These are phyloP conservation scores for Astur gentilis DNA, from an alignment of 2,113 vertebrate species.

Conservation along the genomic window DNA sequence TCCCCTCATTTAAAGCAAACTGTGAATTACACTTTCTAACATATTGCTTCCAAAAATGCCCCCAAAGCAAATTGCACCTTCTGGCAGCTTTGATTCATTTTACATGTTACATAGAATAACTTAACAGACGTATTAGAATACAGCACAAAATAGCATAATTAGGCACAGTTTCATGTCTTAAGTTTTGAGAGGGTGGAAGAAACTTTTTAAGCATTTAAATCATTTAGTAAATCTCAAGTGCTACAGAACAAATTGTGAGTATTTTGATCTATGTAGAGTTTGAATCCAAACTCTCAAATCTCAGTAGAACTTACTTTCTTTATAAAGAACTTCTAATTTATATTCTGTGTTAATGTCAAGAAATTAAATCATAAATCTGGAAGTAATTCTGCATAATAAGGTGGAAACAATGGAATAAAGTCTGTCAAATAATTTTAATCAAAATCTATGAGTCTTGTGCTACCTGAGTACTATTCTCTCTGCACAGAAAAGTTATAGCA, in stretches of 20 bases:
- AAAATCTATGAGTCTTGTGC: not conserved
- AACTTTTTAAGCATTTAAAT: not conserved
- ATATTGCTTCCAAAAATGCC: slow-evolving; percentile 17
- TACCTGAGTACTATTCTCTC: not conserved
- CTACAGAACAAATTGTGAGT: not conserved
- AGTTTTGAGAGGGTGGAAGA: not conserved
- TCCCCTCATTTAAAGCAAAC: not conserved
- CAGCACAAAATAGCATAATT: not conserved
- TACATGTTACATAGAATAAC: not conserved
- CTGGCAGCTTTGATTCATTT: slow-evolving; percentile 18
- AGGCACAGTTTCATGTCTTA: not conserved
- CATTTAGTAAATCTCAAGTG: not conserved
- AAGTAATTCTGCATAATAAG: not conserved
- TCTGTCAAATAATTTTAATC: not conserved
- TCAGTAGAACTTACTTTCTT: not conserved
- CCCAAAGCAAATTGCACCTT: slow-evolving; percentile 28
- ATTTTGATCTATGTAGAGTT: not conserved
- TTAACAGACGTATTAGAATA: not conserved
- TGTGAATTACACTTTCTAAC: slow-evolving; percentile 1
- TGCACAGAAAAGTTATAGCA: not conserved
- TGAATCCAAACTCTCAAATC: not conserved
- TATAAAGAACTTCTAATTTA: not conserved
- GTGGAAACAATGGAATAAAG: not conserved
- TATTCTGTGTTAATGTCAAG: slow-evolving; percentile 15
- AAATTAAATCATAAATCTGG: slow-evolving; percentile 15